Percentiles rank a stretch among this genome's conserved stretches.
These are phyloP conservation scores for Hystrix brachyura DNA, from an alignment of 2,113 vertebrate species.

Conservation along the genomic window DNA sequence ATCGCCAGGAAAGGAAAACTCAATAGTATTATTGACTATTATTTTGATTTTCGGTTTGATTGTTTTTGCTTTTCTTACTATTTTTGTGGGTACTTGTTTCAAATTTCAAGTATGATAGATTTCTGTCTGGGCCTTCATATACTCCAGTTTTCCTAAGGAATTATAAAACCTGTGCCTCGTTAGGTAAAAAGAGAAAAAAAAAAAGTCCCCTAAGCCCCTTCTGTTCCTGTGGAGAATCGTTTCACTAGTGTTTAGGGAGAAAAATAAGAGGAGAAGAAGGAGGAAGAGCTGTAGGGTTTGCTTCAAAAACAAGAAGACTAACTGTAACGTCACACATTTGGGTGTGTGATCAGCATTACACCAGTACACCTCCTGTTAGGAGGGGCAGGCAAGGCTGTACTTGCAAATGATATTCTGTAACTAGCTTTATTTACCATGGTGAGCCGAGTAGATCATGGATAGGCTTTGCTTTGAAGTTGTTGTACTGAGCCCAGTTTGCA, in stretches of 20 bases:
- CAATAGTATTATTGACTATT: background rate
- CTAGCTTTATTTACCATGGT: background rate
- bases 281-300: constrained; percentile 47
- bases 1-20: background rate
- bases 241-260: constrained; percentile 79
- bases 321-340: constrained; percentile 22
- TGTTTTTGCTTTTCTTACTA: background rate
- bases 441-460: constrained; percentile 13
- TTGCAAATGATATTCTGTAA: constrained; percentile 62
- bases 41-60: background rate
- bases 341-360: constrained; percentile 44
- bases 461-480: constrained; percentile 56
- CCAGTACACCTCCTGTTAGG: constrained; percentile 43
- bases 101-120: constrained; percentile 65
- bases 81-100: background rate
- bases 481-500: constrained; percentile 43
- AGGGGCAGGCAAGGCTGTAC: background rate
- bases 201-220: constrained; percentile 83
- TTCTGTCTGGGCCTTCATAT: constrained; percentile 77
- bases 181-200: constrained; percentile 79
- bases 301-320: constrained; percentile 43
- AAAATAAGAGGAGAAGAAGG: constrained; percentile 66
- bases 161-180: constrained; percentile 78
- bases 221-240: constrained; percentile 80
- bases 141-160: constrained; percentile 79